These are phyloP conservation scores for Pseudomyrmex dendroicus DNA, from an alignment of 1,140 invertebrate genomes.

Conservation along the genomic window DNA sequence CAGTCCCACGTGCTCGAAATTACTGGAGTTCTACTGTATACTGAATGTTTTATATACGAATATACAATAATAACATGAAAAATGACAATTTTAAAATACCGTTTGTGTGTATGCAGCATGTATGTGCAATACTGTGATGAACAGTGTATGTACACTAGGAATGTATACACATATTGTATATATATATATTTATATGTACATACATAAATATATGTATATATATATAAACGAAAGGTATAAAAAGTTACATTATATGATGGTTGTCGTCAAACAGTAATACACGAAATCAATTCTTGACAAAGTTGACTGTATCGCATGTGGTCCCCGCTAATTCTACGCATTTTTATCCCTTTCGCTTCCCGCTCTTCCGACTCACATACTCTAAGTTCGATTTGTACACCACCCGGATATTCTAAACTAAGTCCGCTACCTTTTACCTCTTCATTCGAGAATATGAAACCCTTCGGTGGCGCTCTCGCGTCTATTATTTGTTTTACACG, in stretches of 20 bases:
- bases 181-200: too few species aligned
- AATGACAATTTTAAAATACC: conserved; percentile 72
- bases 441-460: conserved; percentile 87
- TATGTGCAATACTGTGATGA: conserved; percentile 80
- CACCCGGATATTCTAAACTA: conserved; percentile 92
- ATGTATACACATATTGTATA: conserved; percentile 71
- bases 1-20: too few species aligned
- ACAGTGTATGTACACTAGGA: conserved; percentile 80
- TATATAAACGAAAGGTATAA: conserved; percentile 74
- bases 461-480: conserved; percentile 91
- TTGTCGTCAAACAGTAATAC: conserved; percentile 91
- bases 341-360: conserved; percentile 94
- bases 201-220: too few species aligned
- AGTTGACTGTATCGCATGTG: conserved; percentile 95
- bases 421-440: conserved; percentile 84
- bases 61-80: conserved; percentile 63
- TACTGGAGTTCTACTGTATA: conserved; percentile 31
- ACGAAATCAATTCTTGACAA: conserved; percentile 95
- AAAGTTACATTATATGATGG: conserved; percentile 71
- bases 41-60: conserved; percentile 74
- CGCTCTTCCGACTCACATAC: conserved; percentile 91
- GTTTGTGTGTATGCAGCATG: conserved; percentile 76
- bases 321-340: conserved; percentile 96
- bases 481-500: conserved; percentile 93
- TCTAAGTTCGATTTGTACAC: conserved; percentile 94